Percentiles rank a stretch among this genome's conserved stretches.
Evolutionary conservation across 2,113 vertebrate species (phyloP).

Genomic region (Lathamus discolor): DNA sequence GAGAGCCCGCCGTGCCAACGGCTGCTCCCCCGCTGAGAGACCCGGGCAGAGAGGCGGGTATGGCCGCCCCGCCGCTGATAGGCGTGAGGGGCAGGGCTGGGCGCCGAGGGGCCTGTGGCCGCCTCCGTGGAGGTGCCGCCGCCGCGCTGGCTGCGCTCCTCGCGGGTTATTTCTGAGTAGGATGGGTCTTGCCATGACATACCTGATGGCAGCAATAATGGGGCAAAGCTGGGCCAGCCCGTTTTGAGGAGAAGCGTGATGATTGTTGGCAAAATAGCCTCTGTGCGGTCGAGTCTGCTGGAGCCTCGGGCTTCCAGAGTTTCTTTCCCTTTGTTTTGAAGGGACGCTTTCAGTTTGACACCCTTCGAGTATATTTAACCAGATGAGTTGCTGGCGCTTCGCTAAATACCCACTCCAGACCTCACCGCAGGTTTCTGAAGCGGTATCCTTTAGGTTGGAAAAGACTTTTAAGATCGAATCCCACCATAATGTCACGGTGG

Average conservation of each 20-base stretch:
- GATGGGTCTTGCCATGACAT: background rate
- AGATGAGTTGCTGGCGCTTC: background rate
- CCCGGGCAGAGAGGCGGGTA: background rate
- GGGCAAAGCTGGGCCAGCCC: background rate
- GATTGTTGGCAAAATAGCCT: background rate
- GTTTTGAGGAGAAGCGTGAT: accelerated
- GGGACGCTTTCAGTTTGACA: background rate
- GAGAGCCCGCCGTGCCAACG: background rate
- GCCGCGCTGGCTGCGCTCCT: background rate
- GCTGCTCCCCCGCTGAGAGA: background rate
- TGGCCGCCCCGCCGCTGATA: background rate
- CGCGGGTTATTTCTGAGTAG: background rate
- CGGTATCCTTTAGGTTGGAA: background rate
- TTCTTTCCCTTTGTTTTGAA: slow-evolving; percentile 19
- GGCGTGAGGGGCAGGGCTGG: background rate
- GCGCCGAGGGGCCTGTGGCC: background rate
- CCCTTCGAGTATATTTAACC: accelerated
- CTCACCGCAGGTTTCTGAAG: background rate
- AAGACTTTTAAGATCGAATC: background rate
- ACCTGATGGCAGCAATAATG: background rate
- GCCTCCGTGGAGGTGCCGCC: background rate
- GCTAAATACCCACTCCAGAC: background rate
- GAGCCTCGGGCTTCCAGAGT: background rate
- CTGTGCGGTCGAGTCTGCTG: background rate
- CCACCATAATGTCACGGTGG: background rate